These are phyloP conservation scores for Pyrgilauda ruficollis DNA, from an alignment of 2,113 vertebrate genomes.

Conservation along the genomic window DNA sequence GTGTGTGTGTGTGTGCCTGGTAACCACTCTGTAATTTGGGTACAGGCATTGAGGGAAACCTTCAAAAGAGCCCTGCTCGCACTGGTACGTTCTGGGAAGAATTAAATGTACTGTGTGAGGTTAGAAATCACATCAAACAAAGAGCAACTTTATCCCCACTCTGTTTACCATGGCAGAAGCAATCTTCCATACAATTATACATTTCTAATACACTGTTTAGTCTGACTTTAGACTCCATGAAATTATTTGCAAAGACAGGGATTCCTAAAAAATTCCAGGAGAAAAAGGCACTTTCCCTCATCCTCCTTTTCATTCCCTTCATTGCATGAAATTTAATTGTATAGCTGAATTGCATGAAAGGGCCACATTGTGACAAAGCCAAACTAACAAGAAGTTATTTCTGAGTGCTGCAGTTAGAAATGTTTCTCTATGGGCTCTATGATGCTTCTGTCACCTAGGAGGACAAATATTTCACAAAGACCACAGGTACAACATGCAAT, in stretches of 20 bases:
- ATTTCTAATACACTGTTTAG: conserved; percentile 71
- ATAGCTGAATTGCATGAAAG: neutral
- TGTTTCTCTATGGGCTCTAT: neutral
- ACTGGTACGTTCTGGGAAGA: conserved; percentile 35
- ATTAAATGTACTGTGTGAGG: conserved; percentile 15
- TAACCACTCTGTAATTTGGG: neutral
- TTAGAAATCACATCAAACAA: neutral
- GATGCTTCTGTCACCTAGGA: neutral
- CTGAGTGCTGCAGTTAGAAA: neutral
- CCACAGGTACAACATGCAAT: neutral
- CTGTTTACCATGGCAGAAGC: conserved; percentile 38
- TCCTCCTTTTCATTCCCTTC: neutral
- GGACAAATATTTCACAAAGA: neutral
- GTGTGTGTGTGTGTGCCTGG: neutral
- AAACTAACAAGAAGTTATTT: neutral
- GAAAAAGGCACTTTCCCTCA: neutral
- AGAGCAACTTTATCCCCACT: conserved; percentile 6
- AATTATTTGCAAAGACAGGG: conserved; percentile 66
- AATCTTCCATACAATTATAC: conserved; percentile 15
- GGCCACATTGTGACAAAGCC: neutral
- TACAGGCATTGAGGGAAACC: neutral
- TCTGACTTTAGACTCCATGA: conserved; percentile 67
- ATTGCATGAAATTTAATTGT: neutral
- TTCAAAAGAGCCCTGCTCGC: neutral
- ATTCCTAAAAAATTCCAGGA: conserved; percentile 50